Evolutionary conservation across 2,113 vertebrate genomes (phyloP).

Genomic region (Brachionichthys hirsutus): DNA sequence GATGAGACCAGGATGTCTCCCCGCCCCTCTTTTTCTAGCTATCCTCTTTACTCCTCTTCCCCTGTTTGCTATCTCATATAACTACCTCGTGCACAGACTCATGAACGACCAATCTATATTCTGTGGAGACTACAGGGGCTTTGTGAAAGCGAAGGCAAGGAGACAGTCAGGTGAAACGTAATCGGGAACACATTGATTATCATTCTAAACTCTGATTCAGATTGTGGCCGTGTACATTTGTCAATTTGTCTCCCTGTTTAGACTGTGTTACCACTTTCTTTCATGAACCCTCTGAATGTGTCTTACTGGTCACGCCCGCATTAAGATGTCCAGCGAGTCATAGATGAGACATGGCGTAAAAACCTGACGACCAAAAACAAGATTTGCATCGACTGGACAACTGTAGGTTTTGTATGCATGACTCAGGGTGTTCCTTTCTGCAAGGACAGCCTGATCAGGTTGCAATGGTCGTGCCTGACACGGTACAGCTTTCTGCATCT

Average conservation of each 20-base stretch:
- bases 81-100: slow-evolving; percentile 55
- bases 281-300: not conserved
- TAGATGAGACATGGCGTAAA: slow-evolving; percentile 52
- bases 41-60: slow-evolving; percentile 35
- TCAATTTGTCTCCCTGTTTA: too few relatives aligned
- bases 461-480: slow-evolving; percentile 49
- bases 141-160: slow-evolving; percentile 57
- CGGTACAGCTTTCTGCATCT: slow-evolving; percentile 67
- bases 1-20: slow-evolving; percentile 44
- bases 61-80: slow-evolving; percentile 58
- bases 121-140: slow-evolving; percentile 48
- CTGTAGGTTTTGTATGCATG: slow-evolving; percentile 27
- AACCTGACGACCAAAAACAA: slow-evolving; percentile 38
- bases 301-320: slow-evolving; percentile 2
- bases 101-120: slow-evolving; percentile 57
- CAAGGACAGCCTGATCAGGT: slow-evolving; percentile 65
- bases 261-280: slow-evolving; percentile 21
- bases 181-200: slow-evolving; percentile 59
- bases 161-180: slow-evolving; percentile 52
- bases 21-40: slow-evolving; percentile 5
- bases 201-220: slow-evolving; percentile 38
- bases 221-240: slow-evolving; percentile 21
- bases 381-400: slow-evolving; percentile 21
- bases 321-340: slow-evolving; percentile 34
- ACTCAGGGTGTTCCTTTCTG: slow-evolving; percentile 35